Percentiles rank a stretch among this genome's conserved stretches.
Conservation (phyloP, 2,113 vertebrate genomes). For the Chaetorhynchus papuensis region DNA sequence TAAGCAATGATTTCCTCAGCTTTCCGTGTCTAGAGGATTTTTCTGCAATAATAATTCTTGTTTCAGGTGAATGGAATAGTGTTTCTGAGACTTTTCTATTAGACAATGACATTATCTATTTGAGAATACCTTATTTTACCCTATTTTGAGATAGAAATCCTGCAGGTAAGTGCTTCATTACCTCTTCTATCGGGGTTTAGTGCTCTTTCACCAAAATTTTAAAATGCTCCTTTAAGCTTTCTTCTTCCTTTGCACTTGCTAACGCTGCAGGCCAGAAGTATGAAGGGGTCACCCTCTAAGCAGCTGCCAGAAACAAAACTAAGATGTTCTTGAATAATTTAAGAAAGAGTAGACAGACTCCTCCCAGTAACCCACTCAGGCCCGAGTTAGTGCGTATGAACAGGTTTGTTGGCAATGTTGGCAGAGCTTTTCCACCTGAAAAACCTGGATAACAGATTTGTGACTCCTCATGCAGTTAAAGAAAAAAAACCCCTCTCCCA, state of each 20-base stretch:
- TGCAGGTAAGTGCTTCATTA: not conserved
- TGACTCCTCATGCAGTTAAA: not conserved
- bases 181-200: not conserved
- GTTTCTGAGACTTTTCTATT: not conserved
- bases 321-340: not conserved
- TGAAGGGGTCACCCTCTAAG: not conserved
- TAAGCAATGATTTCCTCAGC: not conserved
- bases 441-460: not conserved
- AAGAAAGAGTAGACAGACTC: not conserved
- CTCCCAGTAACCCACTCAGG: not conserved
- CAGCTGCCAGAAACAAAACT: not conserved
- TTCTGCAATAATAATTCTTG: not conserved
- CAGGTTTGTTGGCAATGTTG: not conserved
- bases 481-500: not conserved
- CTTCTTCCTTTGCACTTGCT: not conserved
- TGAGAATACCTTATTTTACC: not conserved
- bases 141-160: not conserved
- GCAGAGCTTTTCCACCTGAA: not conserved
- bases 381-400: not conserved
- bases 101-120: not conserved
- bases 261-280: not conserved
- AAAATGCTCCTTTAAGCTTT: not conserved
- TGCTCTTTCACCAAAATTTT: not conserved
- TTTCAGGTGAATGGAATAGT: not conserved
- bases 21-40: not conserved